Evolutionary conservation across 1,140 invertebrate genomes (phyloP).

Genomic region (Calliopsis andreniformis): DNA sequence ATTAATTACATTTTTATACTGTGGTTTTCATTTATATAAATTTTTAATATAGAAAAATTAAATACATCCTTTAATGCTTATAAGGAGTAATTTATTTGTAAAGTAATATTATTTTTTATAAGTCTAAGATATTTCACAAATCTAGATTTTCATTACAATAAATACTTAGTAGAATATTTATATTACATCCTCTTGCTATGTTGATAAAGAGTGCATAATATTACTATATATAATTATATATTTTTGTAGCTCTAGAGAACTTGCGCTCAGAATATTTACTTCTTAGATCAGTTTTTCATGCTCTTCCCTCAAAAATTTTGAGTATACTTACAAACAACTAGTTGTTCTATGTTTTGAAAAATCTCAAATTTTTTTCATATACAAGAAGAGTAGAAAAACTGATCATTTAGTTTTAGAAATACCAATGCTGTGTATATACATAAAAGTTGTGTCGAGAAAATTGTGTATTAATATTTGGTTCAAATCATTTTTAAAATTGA

Average conservation of each 20-base stretch:
- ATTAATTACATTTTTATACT: constrained; percentile 29
- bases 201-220: constrained; percentile 71
- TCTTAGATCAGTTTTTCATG: constrained; percentile 56
- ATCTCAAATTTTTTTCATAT: constrained; percentile 42
- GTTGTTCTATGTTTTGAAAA: constrained; percentile 39
- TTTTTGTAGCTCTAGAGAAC: constrained; percentile 76
- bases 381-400: constrained; percentile 62
- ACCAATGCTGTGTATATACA: constrained; percentile 68
- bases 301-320: constrained; percentile 55
- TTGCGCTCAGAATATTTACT: constrained; percentile 71
- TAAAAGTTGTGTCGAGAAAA: constrained; percentile 63
- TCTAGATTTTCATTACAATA: constrained; percentile 51
- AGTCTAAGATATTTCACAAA: constrained; percentile 37
- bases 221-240: constrained; percentile 72
- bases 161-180: constrained; percentile 62
- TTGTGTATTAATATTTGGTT: constrained; percentile 68
- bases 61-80: constrained; percentile 38
- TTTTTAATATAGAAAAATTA: constrained; percentile 9
- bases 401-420: constrained; percentile 65
- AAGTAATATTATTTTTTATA: neutral
- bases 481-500: constrained; percentile 59
- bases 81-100: constrained; percentile 33
- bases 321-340: constrained; percentile 37
- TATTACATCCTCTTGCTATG: constrained; percentile 67
- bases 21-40: neutral